Evolutionary conservation across 2,797 vertebrate genomes (phyloP), one percentile per base, ranked within the genome.

Genomic region (Acanthis flammea): DNA sequence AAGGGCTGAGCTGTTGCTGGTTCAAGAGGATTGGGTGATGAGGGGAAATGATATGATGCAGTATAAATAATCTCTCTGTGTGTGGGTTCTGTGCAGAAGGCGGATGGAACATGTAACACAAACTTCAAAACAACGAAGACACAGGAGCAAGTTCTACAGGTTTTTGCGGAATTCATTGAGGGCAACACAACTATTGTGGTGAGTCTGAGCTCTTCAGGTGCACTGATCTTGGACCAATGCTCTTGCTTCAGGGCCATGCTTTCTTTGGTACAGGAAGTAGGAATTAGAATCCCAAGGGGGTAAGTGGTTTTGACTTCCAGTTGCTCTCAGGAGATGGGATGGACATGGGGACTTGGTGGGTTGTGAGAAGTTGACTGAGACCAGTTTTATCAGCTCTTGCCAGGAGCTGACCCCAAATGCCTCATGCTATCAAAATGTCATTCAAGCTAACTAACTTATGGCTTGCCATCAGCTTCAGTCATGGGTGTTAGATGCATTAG

Each of bases 61-160:
- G 17, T 61, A 55, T 74, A 68, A 91, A 92, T 78, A 0, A 3
- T 68, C 30, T 85, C 28, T 92, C 8, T 86, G 19, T 90, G 6
- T 76, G 28, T 90, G 51, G 30, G 25, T 85, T 96, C 82, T 93
- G 42, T 97, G 83, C 94, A 99, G 99, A 99, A 99, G 98, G 97
- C 98, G 0, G 99, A 99, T 22, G 99, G 99, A 48, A 99, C 99
- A 1, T 99, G 99, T 97, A 99, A 98, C 89, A 99, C 99, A 11
- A 98, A 99, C 98, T 99, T 99, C 98, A 99, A 99, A 98, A 99
- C 98, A 87, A 99, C 99, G 0, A 98, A 98, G 78, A 99, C 98
- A 57, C 97, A 97, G 95, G 98, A 99, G 81, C 98, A 99, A 86
- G 98, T 99, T 97, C 97, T 98, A 33, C 97, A 98, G 25, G 98